Percentiles rank a stretch among this genome's conserved stretches.
Conservation (phyloP, 2,113 vertebrate species). For the Pipra filicauda region DNA sequence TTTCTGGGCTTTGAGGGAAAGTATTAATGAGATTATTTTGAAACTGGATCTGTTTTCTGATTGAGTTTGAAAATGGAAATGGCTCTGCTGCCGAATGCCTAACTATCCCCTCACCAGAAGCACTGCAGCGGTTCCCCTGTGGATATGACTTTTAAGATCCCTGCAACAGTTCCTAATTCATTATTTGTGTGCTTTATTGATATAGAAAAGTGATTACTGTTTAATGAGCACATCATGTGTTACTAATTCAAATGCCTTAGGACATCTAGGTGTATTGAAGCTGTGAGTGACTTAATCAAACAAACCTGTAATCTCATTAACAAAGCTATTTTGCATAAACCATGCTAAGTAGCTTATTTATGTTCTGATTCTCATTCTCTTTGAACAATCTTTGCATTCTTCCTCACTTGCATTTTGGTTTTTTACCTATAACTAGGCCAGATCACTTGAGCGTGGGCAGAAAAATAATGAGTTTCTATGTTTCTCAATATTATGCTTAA, state of each 20-base stretch:
- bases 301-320: slow-evolving; percentile 25
- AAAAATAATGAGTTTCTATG: background rate
- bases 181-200: background rate
- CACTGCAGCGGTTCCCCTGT: background rate
- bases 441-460: background rate
- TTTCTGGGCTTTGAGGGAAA: background rate
- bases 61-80: background rate
- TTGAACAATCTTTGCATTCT: background rate
- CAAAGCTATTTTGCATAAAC: slow-evolving; percentile 24
- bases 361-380: background rate
- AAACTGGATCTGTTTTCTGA: background rate
- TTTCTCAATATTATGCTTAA: background rate
- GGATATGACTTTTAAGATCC: background rate
- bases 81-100: background rate
- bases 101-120: background rate
- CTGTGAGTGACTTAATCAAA: background rate
- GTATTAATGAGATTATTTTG: background rate
- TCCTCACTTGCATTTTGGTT: background rate
- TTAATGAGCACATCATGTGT: background rate
- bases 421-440: background rate
- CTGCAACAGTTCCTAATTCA: background rate
- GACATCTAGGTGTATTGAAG: background rate
- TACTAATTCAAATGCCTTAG: slow-evolving; percentile 27
- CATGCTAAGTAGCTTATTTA: background rate
- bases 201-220: slow-evolving; percentile 9